Evolutionary conservation across 2,888 invertebrate genomes (phyloP).

Genomic region (Scrobipalpa costella): DNA sequence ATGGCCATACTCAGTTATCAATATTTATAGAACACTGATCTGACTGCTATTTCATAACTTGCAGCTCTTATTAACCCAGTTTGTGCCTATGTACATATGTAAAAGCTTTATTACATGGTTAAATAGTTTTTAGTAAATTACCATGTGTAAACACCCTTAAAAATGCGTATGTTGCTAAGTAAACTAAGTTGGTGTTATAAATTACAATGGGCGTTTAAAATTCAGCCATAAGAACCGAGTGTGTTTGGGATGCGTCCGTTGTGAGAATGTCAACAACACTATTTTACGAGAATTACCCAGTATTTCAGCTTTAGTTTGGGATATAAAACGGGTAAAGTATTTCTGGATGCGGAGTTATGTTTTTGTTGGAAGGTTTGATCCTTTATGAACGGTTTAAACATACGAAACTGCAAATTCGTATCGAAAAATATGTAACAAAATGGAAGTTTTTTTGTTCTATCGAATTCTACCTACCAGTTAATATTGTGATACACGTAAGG

Average conservation of each 20-base stretch:
- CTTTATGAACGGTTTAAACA: too few species aligned
- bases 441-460: too few species aligned
- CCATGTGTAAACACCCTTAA: neutral
- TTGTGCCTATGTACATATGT: too few species aligned
- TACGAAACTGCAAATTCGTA: too few species aligned
- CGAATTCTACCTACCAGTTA: too few species aligned
- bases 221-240: neutral
- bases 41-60: too few species aligned
- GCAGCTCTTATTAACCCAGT: too few species aligned
- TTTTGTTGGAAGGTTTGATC: neutral
- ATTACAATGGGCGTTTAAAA: conserved; percentile 19
- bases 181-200: conserved; percentile 16
- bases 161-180: conserved; percentile 12
- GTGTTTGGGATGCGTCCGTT: neutral
- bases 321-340: neutral
- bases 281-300: conserved; percentile 13
- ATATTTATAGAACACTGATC: too few species aligned
- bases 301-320: conserved; percentile 10
- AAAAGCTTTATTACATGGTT: too few species aligned
- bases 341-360: neutral
- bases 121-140: neutral
- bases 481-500: too few species aligned
- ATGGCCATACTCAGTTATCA: too few species aligned
- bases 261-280: conserved; percentile 9
- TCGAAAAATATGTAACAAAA: too few species aligned